A percentile compares a stretch with the other conserved stretches of the same genome.
These are phyloP conservation scores for Urocitellus parryii DNA, from an alignment of 2,113 vertebrate species.

Conservation along the genomic window DNA sequence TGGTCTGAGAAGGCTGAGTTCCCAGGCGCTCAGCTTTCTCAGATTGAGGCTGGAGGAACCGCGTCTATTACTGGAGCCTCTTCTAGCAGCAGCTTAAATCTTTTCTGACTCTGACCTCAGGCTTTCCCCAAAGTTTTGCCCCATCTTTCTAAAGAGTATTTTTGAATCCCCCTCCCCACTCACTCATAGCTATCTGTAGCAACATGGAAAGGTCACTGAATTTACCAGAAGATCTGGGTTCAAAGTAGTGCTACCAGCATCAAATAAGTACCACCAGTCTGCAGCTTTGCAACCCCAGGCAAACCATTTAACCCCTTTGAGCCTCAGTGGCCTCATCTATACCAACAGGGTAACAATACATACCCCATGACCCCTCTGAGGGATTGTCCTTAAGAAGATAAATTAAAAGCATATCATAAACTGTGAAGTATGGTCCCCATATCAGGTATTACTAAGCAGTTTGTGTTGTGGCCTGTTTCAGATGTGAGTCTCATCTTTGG, in stretches of 20 bases:
- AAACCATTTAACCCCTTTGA: not conserved
- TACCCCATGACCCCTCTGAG: not conserved
- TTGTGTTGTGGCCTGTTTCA: not conserved
- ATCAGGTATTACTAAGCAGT: slow-evolving; percentile 72
- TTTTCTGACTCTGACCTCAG: not conserved
- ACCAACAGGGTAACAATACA: not conserved
- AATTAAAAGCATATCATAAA: not conserved
- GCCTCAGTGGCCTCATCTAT: not conserved
- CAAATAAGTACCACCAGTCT: not conserved
- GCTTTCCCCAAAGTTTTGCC: slow-evolving; percentile 32
- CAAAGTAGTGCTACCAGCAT: not conserved
- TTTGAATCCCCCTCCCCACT: not conserved
- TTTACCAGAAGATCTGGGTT: not conserved
- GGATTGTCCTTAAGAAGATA: not conserved
- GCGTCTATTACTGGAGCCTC: not conserved
- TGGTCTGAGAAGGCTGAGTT: not conserved
- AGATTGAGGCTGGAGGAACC: not conserved
- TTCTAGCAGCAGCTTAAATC: not conserved
- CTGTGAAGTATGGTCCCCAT: not conserved
- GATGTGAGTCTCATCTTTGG: not conserved
- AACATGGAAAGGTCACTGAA: not conserved
- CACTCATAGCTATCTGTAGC: not conserved
- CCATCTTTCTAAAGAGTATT: not conserved
- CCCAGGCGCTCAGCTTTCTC: not conserved
- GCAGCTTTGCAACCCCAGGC: not conserved